Evolutionary conservation across 2,797 vertebrate genomes (phyloP).

Genomic region (Sebastiscus tertius): DNA sequence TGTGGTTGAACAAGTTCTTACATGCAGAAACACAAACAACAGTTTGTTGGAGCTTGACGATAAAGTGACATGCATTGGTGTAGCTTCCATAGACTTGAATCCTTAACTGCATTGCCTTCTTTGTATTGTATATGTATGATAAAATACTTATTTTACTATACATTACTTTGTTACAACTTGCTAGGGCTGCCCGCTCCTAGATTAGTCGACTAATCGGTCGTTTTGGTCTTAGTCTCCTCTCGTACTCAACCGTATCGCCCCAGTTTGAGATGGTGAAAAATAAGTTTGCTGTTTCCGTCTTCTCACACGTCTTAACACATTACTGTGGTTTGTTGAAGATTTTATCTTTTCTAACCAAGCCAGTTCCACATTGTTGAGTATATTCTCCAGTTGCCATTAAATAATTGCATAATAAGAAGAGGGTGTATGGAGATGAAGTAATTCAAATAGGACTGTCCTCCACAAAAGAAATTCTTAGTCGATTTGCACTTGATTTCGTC

Average conservation of each 20-base stretch:
- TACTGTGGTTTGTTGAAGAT: background rate
- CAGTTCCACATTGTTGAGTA: background rate
- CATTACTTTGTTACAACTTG: background rate
- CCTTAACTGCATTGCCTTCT: background rate
- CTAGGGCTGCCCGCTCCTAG: no score
- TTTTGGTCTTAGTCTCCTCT: background rate
- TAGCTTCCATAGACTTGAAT: background rate
- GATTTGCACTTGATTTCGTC: no score
- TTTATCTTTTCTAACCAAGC: background rate
- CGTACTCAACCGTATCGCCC: slow-evolving; percentile 18
- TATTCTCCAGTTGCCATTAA: background rate
- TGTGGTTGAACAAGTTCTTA: slow-evolving; percentile 32
- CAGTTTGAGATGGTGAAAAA: slow-evolving; percentile 11
- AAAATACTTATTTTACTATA: background rate
- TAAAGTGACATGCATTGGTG: slow-evolving; percentile 12
- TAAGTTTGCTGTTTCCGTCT: background rate
- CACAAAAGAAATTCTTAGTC: no score
- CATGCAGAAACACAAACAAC: slow-evolving; percentile 35
- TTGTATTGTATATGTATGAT: background rate
- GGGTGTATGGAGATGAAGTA: background rate
- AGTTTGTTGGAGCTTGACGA: slow-evolving; percentile 6
- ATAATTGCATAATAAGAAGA: background rate
- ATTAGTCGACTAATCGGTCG: no score
- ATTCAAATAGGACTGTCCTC: background rate
- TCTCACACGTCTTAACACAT: background rate